phyloP scores from a whole-genome alignment of 2,797 vertebrate species.

The Chaetophractus vellerosus region DNA sequence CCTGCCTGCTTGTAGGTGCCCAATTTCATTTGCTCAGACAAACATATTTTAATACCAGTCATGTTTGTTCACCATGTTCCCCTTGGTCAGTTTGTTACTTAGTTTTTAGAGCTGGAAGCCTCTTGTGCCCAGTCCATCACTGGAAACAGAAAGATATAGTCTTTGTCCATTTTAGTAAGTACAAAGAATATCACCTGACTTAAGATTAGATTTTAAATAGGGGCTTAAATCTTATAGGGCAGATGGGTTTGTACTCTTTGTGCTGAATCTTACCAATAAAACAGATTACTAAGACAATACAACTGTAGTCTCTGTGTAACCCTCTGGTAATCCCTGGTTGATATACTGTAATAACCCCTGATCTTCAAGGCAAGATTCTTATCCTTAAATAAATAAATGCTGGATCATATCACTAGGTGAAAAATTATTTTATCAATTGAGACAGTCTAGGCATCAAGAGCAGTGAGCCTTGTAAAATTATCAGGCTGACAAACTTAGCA shows the following conservation, averaged over 20 bases:
- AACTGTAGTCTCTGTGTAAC: neutral
- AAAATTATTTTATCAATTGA: conserved; percentile 2
- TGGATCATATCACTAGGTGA: neutral
- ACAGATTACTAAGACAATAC: neutral
- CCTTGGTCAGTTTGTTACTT: neutral
- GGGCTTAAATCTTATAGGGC: neutral
- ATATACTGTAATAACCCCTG: neutral
- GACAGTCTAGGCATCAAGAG: neutral
- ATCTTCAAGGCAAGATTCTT: neutral
- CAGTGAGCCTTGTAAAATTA: conserved; percentile 29
- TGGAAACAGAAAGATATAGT: neutral
- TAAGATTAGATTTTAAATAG: neutral
- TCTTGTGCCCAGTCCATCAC: neutral
- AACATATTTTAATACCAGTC: neutral
- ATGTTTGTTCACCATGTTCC: neutral
- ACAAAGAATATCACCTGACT: neutral
- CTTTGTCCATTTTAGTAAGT: neutral
- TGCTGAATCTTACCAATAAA: conserved; percentile 16
- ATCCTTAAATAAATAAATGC: neutral
- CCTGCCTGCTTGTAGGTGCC: neutral
- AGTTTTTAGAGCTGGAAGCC: neutral
- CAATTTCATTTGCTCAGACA: neutral
- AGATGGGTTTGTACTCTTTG: neutral
- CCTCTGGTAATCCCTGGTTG: neutral
- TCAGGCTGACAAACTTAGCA: neutral